phyloP scores from a whole-genome alignment of 2,888 invertebrate genomes.

The Athalia circularis region DNA sequence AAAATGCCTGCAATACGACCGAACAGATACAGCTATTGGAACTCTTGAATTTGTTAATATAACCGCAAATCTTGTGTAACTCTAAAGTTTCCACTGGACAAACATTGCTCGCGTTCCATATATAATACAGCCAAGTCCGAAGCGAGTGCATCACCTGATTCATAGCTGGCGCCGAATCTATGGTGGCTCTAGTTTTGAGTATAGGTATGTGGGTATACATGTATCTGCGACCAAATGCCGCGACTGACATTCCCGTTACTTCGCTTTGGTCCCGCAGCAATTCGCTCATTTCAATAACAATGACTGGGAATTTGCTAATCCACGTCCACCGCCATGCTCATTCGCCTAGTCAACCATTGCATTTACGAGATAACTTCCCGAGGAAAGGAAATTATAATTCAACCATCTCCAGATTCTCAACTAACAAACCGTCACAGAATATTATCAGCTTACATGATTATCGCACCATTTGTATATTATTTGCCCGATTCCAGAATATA shows the following conservation, averaged over 20 bases:
- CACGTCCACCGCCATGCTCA: conserved; percentile 23
- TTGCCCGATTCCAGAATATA: no score
- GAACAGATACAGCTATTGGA: background rate
- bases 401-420: background rate
- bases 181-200: background rate
- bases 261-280: conserved; percentile 45
- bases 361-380: conserved; percentile 30
- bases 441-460: background rate
- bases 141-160: conserved; percentile 24
- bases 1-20: conserved; percentile 15
- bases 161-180: conserved; percentile 5
- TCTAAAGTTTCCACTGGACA: conserved; percentile 30
- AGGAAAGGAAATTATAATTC: conserved; percentile 8
- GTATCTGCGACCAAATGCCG: conserved; percentile 22
- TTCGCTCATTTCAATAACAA: conserved; percentile 64
- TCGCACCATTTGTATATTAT: background rate
- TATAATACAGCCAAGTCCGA: background rate
- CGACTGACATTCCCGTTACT: conserved; percentile 35
- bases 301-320: conserved; percentile 55
- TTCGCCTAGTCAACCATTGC: conserved; percentile 25
- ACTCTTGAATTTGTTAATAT: no score
- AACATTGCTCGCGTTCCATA: conserved; percentile 34
- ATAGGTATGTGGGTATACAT: background rate
- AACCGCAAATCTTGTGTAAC: background rate
- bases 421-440: background rate